Evolutionary conservation across 2,113 vertebrate species (phyloP), one percentile per base, ranked within the genome.

Genomic region (Megaceryle maxima): DNA sequence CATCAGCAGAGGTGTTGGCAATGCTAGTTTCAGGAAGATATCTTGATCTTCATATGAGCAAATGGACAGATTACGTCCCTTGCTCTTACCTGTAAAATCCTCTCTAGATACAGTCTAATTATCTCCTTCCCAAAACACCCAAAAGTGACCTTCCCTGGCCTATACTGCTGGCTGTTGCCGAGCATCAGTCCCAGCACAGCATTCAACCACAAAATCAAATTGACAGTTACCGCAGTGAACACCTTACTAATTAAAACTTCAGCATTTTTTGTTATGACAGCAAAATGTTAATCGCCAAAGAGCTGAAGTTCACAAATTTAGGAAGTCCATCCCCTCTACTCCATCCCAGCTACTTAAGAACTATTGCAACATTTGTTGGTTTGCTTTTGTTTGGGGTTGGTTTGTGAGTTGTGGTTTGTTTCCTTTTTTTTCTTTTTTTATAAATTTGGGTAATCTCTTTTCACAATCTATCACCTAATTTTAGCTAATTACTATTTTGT

Each of bases 21-120:
- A 31, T 3, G 5, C 44, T 13, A 7, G 7, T 28, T 48, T 28
- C 44, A 76, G 39, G 29, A 53, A 15, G 10, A 76, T 35, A 13
- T 2, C 8, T 5, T 77, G 0, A 1, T 35, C 33, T 57, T 35
- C 53, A 41, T 43, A 10, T 57, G 6, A 78, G 44, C 22, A 12
- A 70, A 70, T 0, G 9, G 39, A 29, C 55, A 79, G 21, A 29
- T 35, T 7, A 18, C 2, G 16, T 56, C 46, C 46, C 83, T 51
- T 29, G 41, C 35, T 84, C 22, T 43, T 25, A 13, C 35, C 14
- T 9, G 43, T 25, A n/a, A 82, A 68, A 73, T n/a, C 53, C 43
- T 73, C 53, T 37, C 37, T 15, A 56, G 51, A 11, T 46, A 8
- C 1, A 28, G 35, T 14, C 41, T 48, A 4, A 28, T 35, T 41